These are phyloP conservation scores for Drosophila biarmipes DNA, from an alignment of 1,140 invertebrate genomes.

Conservation along the genomic window DNA sequence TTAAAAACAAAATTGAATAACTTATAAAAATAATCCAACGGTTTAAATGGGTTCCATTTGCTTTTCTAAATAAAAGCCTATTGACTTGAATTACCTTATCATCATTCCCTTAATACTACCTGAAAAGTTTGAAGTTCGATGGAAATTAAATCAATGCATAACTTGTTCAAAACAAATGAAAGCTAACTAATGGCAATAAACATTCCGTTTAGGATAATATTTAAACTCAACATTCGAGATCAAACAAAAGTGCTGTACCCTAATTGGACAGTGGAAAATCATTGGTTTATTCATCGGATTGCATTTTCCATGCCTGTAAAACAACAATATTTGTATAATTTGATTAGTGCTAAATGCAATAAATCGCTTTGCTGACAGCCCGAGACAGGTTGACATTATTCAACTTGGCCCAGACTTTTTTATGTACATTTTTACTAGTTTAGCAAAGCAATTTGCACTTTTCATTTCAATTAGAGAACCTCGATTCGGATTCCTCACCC, in stretches of 20 bases:
- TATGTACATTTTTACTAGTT: not conserved
- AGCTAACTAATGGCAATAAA: slow-evolving; percentile 6
- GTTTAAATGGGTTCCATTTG: too few species aligned
- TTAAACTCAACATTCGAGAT: slow-evolving; percentile 8
- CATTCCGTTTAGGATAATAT: slow-evolving; percentile 7
- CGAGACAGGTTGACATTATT: slow-evolving; percentile 20
- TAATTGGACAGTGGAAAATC: slow-evolving; percentile 11
- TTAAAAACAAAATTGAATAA: too few species aligned
- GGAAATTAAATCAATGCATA: too few species aligned
- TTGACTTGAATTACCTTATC: too few species aligned
- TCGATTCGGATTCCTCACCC: slow-evolving; percentile 3
- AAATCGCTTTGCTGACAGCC: slow-evolving; percentile 21
- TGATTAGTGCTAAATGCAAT: slow-evolving; percentile 7
- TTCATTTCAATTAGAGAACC: slow-evolving; percentile 28
- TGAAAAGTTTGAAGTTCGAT: too few species aligned
- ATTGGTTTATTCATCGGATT: slow-evolving; percentile 17
- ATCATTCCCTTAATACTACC: too few species aligned
- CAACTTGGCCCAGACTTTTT: slow-evolving; percentile 10
- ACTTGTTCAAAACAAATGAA: not conserved
- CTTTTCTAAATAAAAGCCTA: too few species aligned
- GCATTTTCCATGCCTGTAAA: not conserved
- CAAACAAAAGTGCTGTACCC: slow-evolving; percentile 13
- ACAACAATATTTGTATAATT: slow-evolving; percentile 19
- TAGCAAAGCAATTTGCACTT: not conserved
- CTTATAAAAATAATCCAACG: too few species aligned